Conservation (phyloP, 2,113 vertebrate genomes). For the Pseudolaguvia tuberculata region DNA sequence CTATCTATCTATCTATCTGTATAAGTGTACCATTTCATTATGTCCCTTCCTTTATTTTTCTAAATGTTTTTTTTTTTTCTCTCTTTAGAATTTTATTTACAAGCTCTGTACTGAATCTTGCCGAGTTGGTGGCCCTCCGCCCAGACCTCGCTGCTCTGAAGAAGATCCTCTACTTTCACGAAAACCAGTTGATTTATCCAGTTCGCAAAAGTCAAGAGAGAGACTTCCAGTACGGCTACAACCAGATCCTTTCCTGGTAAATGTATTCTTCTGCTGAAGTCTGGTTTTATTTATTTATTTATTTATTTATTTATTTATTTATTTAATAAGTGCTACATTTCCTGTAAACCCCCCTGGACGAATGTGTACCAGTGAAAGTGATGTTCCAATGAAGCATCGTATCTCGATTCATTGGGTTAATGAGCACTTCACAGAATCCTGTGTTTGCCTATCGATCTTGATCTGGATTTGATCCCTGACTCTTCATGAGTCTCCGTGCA, state of each 20-base stretch:
- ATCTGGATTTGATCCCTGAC: slow-evolving; percentile 7
- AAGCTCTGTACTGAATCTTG: slow-evolving; percentile 91
- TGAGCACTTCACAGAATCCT: slow-evolving; percentile 40
- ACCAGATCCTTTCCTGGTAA: slow-evolving; percentile 80
- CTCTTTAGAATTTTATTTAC: slow-evolving; percentile 81
- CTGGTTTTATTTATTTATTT: not conserved
- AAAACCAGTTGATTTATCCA: slow-evolving; percentile 93
- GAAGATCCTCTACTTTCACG: slow-evolving; percentile 95
- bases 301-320: not conserved
- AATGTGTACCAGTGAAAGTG: not conserved
- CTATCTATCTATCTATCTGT: no score
- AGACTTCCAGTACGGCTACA: slow-evolving; percentile 97
- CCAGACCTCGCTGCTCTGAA: slow-evolving; percentile 84
- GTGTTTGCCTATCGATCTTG: slow-evolving; percentile 36
- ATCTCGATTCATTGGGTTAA: slow-evolving; percentile 46
- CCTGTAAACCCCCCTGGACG: slow-evolving; percentile 3
- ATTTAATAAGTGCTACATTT: not conserved
- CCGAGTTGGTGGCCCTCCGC: slow-evolving; percentile 85
- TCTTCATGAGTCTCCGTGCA: slow-evolving; percentile 54
- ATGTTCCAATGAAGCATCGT: slow-evolving; percentile 17
- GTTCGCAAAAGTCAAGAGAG: slow-evolving; percentile 85
- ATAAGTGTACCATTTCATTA: no score
- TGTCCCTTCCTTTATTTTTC: no score
- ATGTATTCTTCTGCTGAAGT: not conserved
- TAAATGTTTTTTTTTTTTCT: no score